Evolutionary conservation across 2,888 invertebrate species (phyloP).

Genomic region (Osmoderma eremita): DNA sequence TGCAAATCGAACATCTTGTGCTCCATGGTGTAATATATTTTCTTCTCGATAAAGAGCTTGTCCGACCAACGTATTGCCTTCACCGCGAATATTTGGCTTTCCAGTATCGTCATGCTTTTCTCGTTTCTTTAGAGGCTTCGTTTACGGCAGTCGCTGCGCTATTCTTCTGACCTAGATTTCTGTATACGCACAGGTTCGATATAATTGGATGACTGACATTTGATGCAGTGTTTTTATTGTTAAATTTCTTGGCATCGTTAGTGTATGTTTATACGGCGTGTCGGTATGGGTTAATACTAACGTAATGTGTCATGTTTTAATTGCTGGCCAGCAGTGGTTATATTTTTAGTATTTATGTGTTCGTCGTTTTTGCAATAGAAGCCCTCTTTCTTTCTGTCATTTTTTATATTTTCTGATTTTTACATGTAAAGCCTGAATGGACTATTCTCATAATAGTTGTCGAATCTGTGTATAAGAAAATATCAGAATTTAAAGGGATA

Average conservation of each 20-base stretch:
- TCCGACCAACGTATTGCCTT: slow-evolving; percentile 45
- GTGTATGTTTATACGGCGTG: background rate
- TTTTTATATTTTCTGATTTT: no score
- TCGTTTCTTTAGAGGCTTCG: background rate
- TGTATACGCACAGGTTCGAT: slow-evolving; percentile 3
- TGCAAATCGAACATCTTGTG: slow-evolving; percentile 47
- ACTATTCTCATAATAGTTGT: no score
- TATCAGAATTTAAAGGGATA: no score
- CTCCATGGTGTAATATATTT: slow-evolving; percentile 46
- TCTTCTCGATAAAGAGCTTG: slow-evolving; percentile 47
- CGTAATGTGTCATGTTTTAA: background rate
- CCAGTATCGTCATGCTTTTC: slow-evolving; percentile 4
- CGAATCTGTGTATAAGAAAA: no score
- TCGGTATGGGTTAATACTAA: background rate
- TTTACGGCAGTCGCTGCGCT: background rate
- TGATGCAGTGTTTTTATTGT: slow-evolving; percentile 27
- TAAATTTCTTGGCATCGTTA: slow-evolving; percentile 23
- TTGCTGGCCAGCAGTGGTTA: no score
- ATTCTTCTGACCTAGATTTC: slow-evolving; percentile 19
- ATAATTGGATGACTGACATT: slow-evolving; percentile 31
- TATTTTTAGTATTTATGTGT: no score
- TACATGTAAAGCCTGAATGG: no score
- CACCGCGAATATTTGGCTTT: slow-evolving; percentile 39
- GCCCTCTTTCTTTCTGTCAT: no score
- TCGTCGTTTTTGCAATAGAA: no score